Conservation (phyloP, 2,113 vertebrate genomes). For the Eonycteris spelaea region DNA sequence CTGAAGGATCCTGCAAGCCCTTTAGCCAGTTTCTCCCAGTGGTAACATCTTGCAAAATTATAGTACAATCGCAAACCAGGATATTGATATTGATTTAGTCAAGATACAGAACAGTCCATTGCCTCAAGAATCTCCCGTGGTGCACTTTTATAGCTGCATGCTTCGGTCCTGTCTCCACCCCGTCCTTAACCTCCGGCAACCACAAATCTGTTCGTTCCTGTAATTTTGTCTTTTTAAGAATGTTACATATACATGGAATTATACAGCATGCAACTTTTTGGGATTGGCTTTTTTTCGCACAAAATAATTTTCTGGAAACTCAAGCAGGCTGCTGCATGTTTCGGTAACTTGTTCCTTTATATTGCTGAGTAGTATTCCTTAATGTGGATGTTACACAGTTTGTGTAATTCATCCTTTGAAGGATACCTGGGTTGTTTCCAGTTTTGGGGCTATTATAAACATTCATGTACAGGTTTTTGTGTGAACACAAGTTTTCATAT, state of each 20-base stretch:
- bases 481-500: not conserved
- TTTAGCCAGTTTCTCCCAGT: not conserved
- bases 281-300: not conserved
- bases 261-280: not conserved
- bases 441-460: not conserved
- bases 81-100: not conserved
- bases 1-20: not conserved
- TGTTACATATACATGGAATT: not conserved
- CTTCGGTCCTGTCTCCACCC: not conserved
- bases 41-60: constrained; percentile 12
- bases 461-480: not conserved
- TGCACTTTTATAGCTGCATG: not conserved
- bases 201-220: not conserved
- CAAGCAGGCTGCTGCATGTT: not conserved
- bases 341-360: not conserved
- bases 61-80: not conserved
- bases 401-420: not conserved
- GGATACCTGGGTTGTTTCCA: not conserved
- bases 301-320: not conserved
- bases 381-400: not conserved
- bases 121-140: not conserved
- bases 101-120: not conserved
- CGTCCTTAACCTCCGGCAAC: not conserved
- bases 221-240: not conserved
- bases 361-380: not conserved